A percentile compares a stretch with the other conserved stretches of the same genome.
These are phyloP conservation scores for Trichopria drosophilae DNA, from an alignment of 2,888 invertebrate species.

Conservation along the genomic window DNA sequence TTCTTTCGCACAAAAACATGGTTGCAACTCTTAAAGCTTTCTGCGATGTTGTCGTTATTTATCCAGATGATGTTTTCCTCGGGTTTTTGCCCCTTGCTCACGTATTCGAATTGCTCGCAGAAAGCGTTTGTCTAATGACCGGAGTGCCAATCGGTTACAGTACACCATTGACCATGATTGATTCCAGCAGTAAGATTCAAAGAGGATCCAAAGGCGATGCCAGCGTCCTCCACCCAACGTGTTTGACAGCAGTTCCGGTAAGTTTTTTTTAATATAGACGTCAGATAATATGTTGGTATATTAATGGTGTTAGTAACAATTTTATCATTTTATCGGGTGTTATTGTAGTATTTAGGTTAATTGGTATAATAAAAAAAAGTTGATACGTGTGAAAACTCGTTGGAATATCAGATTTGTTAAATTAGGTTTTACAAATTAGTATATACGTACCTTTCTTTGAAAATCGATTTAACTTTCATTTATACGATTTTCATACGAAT, in stretches of 20 bases:
- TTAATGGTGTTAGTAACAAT: no score
- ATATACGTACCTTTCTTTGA: no score
- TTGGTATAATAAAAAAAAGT: no score
- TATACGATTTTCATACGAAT: no score
- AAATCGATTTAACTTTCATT: no score
- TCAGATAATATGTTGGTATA: no score
- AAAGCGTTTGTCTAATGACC: constrained; percentile 77
- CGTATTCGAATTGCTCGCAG: constrained; percentile 94
- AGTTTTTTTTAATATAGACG: constrained; percentile 49
- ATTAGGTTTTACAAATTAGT: no score
- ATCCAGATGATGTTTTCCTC: constrained; percentile 79
- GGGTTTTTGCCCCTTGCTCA: constrained; percentile 97
- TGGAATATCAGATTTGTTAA: no score
- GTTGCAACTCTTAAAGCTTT: constrained; percentile 79
- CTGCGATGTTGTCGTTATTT: constrained; percentile 75
- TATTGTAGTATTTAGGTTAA: no score
- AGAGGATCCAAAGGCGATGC: constrained; percentile 94
- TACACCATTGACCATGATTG: constrained; percentile 89
- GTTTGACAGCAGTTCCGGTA: constrained; percentile 95
- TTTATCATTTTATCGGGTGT: no score
- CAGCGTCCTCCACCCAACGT: constrained; percentile 85
- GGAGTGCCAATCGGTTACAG: constrained; percentile 96
- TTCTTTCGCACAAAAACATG: constrained; percentile 81
- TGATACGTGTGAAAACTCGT: no score
- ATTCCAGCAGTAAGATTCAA: constrained; percentile 93